These are phyloP conservation scores for Petrocephalus microphthalmus DNA, from an alignment of 2,113 vertebrate genomes.

Conservation along the genomic window DNA sequence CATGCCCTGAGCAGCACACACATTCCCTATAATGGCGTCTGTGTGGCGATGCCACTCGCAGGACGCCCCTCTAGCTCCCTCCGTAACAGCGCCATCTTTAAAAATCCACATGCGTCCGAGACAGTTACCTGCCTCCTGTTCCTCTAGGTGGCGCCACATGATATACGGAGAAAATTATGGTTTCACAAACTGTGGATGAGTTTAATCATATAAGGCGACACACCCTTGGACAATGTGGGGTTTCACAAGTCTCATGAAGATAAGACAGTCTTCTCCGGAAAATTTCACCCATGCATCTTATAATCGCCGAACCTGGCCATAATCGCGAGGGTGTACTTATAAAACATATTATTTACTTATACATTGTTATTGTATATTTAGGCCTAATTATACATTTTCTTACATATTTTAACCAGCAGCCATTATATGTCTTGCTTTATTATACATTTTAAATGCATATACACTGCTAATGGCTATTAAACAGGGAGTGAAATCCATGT, in stretches of 20 bases:
- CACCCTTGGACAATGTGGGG: neutral
- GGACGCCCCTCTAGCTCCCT: neutral
- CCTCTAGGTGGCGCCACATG: slow-evolving; percentile 8
- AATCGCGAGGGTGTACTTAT: neutral
- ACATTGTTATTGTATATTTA: neutral
- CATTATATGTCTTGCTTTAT: neutral
- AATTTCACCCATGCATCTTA: neutral
- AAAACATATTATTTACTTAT: neutral
- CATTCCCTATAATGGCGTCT: neutral
- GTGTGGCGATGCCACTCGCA: neutral
- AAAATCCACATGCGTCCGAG: neutral
- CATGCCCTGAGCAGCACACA: neutral
- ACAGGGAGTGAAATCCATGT: neutral
- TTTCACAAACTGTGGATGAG: neutral
- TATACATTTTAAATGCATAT: neutral
- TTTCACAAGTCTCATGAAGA: neutral
- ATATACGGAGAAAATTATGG: neutral
- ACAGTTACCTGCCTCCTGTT: neutral
- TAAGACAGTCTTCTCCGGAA: neutral
- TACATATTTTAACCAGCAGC: neutral
- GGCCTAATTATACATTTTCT: neutral
- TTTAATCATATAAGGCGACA: neutral
- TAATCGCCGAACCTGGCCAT: neutral
- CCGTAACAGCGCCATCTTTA: neutral
- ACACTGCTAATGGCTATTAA: neutral